Conservation (phyloP, 2,797 vertebrate genomes). For the Acanthiza pusilla region DNA sequence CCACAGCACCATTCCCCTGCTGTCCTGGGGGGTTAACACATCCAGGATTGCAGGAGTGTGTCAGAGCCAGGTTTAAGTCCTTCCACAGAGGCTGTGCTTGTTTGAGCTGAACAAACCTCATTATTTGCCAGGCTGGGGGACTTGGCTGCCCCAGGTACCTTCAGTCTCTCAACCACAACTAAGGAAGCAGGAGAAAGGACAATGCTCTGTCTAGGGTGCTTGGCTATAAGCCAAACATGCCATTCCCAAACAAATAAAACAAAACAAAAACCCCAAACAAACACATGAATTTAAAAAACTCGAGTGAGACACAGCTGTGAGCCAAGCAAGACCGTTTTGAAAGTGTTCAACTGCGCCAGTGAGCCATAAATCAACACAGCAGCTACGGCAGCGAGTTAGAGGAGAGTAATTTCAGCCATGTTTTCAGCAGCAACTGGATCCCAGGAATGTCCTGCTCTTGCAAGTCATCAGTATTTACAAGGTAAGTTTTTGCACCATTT, state of each 20-base stretch:
- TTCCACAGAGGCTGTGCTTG: not conserved
- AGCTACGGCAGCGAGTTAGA: not conserved
- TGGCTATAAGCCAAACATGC: not conserved
- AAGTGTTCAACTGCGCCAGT: not conserved
- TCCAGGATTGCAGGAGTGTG: rapidly evolving
- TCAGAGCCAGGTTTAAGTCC: not conserved
- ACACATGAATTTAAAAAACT: not conserved
- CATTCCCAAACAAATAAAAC: not conserved
- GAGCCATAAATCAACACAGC: not conserved
- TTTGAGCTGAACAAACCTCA: not conserved
- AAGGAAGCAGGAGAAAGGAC: not conserved
- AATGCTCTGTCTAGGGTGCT: not conserved
- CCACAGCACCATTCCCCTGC: not conserved
- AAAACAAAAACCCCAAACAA: not conserved
- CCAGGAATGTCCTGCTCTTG: not conserved
- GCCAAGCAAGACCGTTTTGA: not conserved
- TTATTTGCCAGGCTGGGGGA: not conserved
- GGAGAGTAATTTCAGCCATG: not conserved
- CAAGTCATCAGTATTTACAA: not conserved
- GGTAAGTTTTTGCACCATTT: not conserved
- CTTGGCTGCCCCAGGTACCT: not conserved
- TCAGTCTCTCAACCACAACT: not conserved
- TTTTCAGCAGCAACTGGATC: not conserved
- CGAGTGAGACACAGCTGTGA: not conserved
- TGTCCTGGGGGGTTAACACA: not conserved